phyloP scores from a whole-genome alignment of 1,140 invertebrate species.

The Aphidius ervi region DNA sequence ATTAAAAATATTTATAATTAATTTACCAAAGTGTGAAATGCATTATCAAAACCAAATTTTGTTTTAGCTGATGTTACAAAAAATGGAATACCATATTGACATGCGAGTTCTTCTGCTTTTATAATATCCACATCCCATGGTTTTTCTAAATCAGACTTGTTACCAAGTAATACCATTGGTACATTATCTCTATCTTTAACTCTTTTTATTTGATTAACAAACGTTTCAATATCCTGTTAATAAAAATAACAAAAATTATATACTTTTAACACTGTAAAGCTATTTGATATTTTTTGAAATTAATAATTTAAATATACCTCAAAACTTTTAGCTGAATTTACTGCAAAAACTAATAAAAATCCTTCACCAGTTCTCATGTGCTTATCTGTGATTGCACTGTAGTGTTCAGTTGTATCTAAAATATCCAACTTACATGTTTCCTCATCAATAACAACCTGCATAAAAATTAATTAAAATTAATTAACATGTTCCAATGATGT shows the following conservation, averaged over 20 bases:
- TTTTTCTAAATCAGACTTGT: constrained; percentile 92
- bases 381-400: constrained; percentile 96
- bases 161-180: constrained; percentile 98
- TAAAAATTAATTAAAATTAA: constrained; percentile 12
- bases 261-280: neutral
- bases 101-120: constrained; percentile 84
- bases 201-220: constrained; percentile 96
- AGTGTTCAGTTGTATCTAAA: constrained; percentile 98
- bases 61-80: constrained; percentile 99
- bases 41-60: constrained; percentile 97
- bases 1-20: constrained; percentile 3
- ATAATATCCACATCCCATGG: constrained; percentile 84
- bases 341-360: constrained; percentile 94
- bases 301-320: constrained; percentile 59
- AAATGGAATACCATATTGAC: constrained; percentile 95
- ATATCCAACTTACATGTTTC: constrained; percentile 98
- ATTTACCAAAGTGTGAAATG: constrained; percentile 95
- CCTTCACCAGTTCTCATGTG: constrained; percentile 98
- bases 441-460: constrained; percentile 94
- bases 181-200: constrained; percentile 99
- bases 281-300: neutral
- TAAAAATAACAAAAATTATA: constrained; percentile 10
- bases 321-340: constrained; percentile 98
- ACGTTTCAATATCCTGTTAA: constrained; percentile 75
- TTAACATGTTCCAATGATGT: neutral